phyloP scores from a whole-genome alignment of 2,797 vertebrate species.

The Nannoperca australis region DNA sequence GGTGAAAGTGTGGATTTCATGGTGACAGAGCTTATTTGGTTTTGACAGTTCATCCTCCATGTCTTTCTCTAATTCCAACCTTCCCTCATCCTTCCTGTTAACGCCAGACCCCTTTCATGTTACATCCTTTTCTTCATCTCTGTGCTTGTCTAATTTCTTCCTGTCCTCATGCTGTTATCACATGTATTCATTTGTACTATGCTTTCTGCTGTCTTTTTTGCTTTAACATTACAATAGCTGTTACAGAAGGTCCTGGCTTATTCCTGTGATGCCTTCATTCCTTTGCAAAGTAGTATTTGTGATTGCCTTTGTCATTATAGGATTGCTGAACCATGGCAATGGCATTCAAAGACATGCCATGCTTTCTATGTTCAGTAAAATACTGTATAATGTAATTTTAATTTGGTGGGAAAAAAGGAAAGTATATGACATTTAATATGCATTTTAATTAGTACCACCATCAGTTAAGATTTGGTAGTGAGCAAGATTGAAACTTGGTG shows the following conservation, averaged over 20 bases:
- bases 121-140: conserved; percentile 43
- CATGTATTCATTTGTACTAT: conserved; percentile 24
- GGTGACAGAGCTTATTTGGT: conserved; percentile 60
- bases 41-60: conserved; percentile 64
- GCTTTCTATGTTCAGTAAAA: neutral
- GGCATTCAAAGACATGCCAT: conserved; percentile 17
- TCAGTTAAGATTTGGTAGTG: conserved; percentile 2
- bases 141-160: conserved; percentile 24
- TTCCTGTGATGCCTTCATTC: conserved; percentile 4
- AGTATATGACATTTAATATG: no score
- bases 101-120: conserved; percentile 41
- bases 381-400: neutral
- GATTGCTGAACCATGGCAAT: conserved; percentile 4
- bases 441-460: conserved; percentile 3
- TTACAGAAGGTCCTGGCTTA: conserved; percentile 8
- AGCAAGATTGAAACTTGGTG: conserved; percentile 8
- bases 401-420: neutral
- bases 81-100: conserved; percentile 45
- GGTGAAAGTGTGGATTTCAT: conserved; percentile 67
- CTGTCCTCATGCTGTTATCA: conserved; percentile 20
- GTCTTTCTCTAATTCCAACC: conserved; percentile 50
- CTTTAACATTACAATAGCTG: conserved; percentile 28
- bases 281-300: neutral
- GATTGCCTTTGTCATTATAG: neutral
- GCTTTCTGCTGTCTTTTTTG: conserved; percentile 22